These are phyloP conservation scores for Eupithecia dodoneata DNA, from an alignment of 2,888 invertebrate genomes.

Conservation along the genomic window DNA sequence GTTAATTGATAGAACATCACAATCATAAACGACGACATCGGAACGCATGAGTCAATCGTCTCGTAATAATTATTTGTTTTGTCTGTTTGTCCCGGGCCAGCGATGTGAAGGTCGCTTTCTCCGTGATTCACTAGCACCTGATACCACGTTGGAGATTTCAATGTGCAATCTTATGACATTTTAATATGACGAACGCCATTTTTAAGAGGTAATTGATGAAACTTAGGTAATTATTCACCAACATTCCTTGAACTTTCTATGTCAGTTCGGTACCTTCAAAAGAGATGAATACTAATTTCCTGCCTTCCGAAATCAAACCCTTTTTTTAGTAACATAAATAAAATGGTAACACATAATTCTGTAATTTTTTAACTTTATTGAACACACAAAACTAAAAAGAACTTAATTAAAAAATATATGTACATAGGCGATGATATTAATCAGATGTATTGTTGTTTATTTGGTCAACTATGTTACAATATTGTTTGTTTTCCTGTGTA, in stretches of 20 bases:
- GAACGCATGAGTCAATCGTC: slow-evolving; percentile 34
- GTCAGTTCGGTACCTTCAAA: not conserved
- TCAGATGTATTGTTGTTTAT: not conserved
- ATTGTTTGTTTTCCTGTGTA: no score
- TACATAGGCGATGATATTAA: not conserved
- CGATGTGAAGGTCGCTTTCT: slow-evolving; percentile 49
- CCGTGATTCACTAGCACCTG: slow-evolving; percentile 33
- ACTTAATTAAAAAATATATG: no score
- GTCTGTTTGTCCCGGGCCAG: slow-evolving; percentile 31
- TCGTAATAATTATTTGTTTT: slow-evolving; percentile 43
- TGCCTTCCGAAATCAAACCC: not conserved
- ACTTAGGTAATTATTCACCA: not conserved
- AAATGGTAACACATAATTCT: no score
- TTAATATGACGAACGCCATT: not conserved
- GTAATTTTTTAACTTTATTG: no score
- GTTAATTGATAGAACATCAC: slow-evolving; percentile 1
- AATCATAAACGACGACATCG: slow-evolving; percentile 31
- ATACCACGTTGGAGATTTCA: slow-evolving; percentile 1
- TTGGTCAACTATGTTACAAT: no score
- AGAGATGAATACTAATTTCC: no score
- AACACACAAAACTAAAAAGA: no score
- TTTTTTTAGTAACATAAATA: not conserved
- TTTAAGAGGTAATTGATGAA: not conserved
- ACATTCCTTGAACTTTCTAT: not conserved
- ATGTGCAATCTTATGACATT: slow-evolving; percentile 24